These are phyloP conservation scores for Odontamblyopus lacepedii DNA, from an alignment of 2,797 vertebrate species.

Conservation along the genomic window DNA sequence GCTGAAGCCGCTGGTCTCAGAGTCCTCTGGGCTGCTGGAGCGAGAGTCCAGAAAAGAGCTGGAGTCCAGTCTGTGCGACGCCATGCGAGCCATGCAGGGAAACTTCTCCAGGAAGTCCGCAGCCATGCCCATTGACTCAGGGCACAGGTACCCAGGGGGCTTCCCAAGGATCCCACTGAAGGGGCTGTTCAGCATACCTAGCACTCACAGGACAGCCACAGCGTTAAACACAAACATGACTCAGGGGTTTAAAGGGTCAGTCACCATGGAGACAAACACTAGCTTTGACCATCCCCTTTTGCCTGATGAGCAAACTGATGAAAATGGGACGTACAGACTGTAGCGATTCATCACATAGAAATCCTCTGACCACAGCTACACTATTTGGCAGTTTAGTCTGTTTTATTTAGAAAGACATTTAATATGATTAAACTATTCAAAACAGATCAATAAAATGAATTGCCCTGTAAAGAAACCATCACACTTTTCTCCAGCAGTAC, in stretches of 20 bases:
- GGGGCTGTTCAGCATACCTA: constrained; percentile 88
- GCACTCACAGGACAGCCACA: constrained; percentile 70
- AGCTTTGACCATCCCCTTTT: neutral
- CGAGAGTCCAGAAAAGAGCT: constrained; percentile 91
- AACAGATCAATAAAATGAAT: neutral
- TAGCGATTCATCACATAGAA: constrained; percentile 1
- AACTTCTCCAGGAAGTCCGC: constrained; percentile 92
- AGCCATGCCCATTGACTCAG: constrained; percentile 86
- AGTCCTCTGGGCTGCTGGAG: constrained; percentile 97
- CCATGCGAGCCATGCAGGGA: constrained; percentile 83
- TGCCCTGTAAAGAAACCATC: neutral
- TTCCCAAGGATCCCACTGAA: constrained; percentile 85
- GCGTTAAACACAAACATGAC: constrained; percentile 9
- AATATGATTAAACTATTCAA: too few species aligned
- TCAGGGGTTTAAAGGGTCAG: neutral
- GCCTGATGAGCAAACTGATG: constrained; percentile 8
- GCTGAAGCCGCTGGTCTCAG: constrained; percentile 97
- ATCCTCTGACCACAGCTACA: neutral
- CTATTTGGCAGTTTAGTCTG: too few species aligned
- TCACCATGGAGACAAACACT: neutral
- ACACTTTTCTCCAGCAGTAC: neutral
- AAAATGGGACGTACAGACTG: neutral
- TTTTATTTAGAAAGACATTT: too few species aligned
- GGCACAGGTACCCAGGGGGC: constrained; percentile 81
- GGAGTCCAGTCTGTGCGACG: constrained; percentile 81